Conservation (phyloP, 2,888 invertebrate species). For the Drepana falcataria region DNA sequence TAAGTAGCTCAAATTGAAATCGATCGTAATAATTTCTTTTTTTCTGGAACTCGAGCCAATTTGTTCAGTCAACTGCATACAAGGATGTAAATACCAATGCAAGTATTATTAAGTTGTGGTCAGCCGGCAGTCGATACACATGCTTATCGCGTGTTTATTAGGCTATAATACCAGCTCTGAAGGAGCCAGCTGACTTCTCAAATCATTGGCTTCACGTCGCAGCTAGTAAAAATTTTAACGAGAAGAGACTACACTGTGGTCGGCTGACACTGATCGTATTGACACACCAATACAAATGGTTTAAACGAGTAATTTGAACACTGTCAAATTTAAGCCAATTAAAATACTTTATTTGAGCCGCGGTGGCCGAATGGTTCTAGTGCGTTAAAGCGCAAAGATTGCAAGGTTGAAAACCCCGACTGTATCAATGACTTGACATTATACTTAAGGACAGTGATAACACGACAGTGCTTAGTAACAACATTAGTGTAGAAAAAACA, state of each 20-base stretch:
- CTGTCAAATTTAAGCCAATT: too few species aligned
- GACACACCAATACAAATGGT: not conserved
- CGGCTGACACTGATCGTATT: conserved; percentile 11
- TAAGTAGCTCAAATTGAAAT: not conserved
- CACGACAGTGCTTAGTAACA: too few species aligned
- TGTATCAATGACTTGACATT: too few species aligned
- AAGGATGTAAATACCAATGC: conserved; percentile 2
- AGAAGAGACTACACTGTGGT: conserved; percentile 29
- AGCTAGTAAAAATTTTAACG: conserved; percentile 24
- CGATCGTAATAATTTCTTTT: not conserved
- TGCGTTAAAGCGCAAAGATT: too few species aligned
- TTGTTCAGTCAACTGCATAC: conserved; percentile 4
- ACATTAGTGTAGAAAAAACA: too few species aligned
- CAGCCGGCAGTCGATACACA: conserved; percentile 37
- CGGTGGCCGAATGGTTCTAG: too few species aligned
- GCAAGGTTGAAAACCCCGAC: too few species aligned
- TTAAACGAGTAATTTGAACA: not conserved
- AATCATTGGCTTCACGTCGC: conserved; percentile 42
- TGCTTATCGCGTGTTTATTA: conserved; percentile 54
- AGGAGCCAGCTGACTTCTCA: conserved; percentile 39
- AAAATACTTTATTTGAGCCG: too few species aligned
- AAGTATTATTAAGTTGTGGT: conserved; percentile 38
- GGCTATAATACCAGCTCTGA: conserved; percentile 48
- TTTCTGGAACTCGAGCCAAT: not conserved
- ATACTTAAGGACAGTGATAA: too few species aligned